phyloP scores from a whole-genome alignment of 2,797 vertebrate species.

The Silurus lanzhouensis region DNA sequence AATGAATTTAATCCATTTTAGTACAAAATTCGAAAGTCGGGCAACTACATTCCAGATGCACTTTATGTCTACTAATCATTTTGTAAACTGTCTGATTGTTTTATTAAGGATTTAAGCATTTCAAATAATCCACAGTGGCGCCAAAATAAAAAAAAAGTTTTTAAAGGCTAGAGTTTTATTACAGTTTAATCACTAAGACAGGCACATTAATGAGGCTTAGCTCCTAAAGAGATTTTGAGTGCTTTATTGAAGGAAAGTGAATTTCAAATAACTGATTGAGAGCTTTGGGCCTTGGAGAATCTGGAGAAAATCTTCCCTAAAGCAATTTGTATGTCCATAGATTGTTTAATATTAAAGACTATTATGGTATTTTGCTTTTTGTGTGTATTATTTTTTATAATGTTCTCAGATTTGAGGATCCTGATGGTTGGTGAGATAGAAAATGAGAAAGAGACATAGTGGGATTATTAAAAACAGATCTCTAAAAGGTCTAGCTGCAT shows the following conservation, averaged over 20 bases:
- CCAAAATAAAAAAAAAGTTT: not conserved
- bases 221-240: not conserved
- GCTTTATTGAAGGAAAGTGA: not conserved
- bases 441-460: conserved; percentile 40
- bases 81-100: not conserved
- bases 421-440: conserved; percentile 29
- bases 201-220: not conserved
- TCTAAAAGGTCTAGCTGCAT: not conserved
- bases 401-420: conserved; percentile 36
- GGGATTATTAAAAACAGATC: conserved; percentile 35
- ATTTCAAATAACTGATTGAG: not conserved
- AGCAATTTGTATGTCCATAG: not conserved
- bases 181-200: not conserved
- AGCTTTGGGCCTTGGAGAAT: not conserved
- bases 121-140: not conserved
- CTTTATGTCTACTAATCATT: not conserved
- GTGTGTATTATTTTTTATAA: not conserved
- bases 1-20: too few species aligned
- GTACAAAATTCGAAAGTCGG: too few species aligned
- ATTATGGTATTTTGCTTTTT: not conserved
- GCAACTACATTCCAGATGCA: too few species aligned
- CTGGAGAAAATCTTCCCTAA: not conserved
- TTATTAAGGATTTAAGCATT: not conserved
- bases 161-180: not conserved
- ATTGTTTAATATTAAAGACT: not conserved